Base-by-base conservation (phyloP, 2,888 invertebrate genomes). In the Rambutsinella grinnellia region DNA sequence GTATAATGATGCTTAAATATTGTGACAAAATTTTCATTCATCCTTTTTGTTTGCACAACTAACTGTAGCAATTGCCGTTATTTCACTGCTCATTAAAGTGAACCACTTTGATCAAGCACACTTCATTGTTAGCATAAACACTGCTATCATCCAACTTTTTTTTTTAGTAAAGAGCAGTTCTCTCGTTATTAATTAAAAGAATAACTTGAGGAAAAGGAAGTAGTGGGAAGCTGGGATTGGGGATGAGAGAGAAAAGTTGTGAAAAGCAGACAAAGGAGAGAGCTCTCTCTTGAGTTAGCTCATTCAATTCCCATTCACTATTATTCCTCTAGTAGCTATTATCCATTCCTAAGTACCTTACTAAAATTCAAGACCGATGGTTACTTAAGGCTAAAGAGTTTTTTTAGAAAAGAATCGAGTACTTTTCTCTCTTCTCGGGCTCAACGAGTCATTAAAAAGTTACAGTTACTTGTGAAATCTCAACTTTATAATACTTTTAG, bases 401-500 rank as follows among this genome's bases (percentile, higher is more conserved):
- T 36, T 36, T 36, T 36, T 5, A 36, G 36, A 36, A 36, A 36
- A 36, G 36, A 36, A 36, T 36, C 13, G 60, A 13, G n/a, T n/a
- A n/a, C n/a, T n/a, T n/a, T n/a, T n/a, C 27, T 36, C 21, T 60
- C 60, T 44, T n/a, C 19, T 60, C 44, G 36, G 46, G 36, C 44
- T 60, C 44, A 60, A 60, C 44, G 44, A 60, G 19, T 60, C 60
- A 60, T 60, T 60, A 60, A 60, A 58, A 60, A 57, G 60, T 60
- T 60, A 60, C 46, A 60, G 44, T 60, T 44, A 23, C 60, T 21
- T 15, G 27, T 10, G 10, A 36, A 28, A 36, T 57, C n/a, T n/a
- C n/a, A n/a, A n/a, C n/a, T n/a, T n/a, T n/a, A n/a, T n/a, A n/a
- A n/a, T n/a, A n/a, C n/a, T n/a, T n/a, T n/a, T n/a, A n/a, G n/a